Conservation (phyloP, 2,797 vertebrate genomes). For the Dryobates pubescens region DNA sequence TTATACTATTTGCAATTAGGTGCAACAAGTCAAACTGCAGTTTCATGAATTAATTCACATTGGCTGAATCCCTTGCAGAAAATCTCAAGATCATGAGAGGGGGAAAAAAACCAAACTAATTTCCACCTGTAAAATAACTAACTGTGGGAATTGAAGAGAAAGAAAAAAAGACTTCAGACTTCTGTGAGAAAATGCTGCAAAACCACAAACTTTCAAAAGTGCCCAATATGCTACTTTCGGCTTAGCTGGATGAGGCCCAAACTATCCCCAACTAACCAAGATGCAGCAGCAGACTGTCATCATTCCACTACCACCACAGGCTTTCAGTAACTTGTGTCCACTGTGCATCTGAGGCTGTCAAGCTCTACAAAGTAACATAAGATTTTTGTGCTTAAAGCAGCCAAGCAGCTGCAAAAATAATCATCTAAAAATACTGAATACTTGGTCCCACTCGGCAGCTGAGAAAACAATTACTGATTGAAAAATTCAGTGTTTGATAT, state of each 20-base stretch:
- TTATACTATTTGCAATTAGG: not conserved
- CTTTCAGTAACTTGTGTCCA: conserved; percentile 30
- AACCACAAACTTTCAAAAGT: conserved; percentile 36
- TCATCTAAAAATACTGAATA: conserved; percentile 53
- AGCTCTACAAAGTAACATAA: conserved; percentile 15
- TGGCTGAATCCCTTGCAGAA: conserved; percentile 29
- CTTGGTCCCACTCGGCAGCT: conserved; percentile 23
- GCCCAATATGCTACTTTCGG: conserved; percentile 24
- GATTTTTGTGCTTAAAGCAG: conserved; percentile 21
- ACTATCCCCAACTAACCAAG: conserved; percentile 27
- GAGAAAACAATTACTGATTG: conserved; percentile 64
- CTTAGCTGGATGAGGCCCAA: conserved; percentile 29
- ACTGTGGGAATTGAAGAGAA: not conserved
- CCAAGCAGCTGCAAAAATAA: conserved; percentile 62
- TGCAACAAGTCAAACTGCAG: not conserved
- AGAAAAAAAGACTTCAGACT: conserved; percentile 35
- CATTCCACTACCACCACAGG: conserved; percentile 13
- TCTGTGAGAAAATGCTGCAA: conserved; percentile 50
- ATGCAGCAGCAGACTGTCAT: conserved; percentile 13
- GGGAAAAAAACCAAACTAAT: conserved; percentile 52
- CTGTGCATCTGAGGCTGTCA: not conserved
- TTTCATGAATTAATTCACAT: conserved; percentile 39
- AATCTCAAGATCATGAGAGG: not conserved
- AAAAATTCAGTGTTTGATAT: conserved; percentile 65
- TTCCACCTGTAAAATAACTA: conserved; percentile 45